Evolutionary conservation across 2,797 vertebrate genomes (phyloP).

Genomic region (Darevskia mixta): DNA sequence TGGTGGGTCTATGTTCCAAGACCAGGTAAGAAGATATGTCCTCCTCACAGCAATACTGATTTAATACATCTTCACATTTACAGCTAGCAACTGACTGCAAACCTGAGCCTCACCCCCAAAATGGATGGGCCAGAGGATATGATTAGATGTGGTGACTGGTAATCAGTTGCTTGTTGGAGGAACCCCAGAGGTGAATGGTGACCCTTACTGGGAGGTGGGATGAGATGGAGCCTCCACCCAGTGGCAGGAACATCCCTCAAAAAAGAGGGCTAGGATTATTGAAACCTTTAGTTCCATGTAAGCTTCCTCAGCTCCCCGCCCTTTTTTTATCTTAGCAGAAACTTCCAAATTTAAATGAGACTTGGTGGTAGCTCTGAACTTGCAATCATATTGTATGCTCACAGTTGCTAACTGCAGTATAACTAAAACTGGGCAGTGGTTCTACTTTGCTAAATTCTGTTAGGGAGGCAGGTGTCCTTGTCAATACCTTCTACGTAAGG

Average conservation of each 20-base stretch:
- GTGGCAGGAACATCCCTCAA: too few relatives aligned
- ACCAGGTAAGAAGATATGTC: constrained; percentile 85
- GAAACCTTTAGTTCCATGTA: not conserved
- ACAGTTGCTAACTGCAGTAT: not conserved
- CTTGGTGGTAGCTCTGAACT: not conserved
- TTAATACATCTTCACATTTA: constrained; percentile 13
- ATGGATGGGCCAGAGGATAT: not conserved
- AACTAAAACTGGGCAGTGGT: not conserved
- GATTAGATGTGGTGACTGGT: not conserved
- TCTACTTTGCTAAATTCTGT: not conserved
- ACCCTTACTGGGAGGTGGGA: not conserved
- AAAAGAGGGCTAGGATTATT: not conserved
- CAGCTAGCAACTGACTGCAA: not conserved
- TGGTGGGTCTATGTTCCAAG: constrained; percentile 92
- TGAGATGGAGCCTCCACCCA: not conserved
- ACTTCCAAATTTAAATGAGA: not conserved
- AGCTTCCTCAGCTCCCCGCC: not conserved
- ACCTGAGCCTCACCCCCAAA: too few relatives aligned
- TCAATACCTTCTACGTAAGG: not conserved
- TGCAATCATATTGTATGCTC: not conserved
- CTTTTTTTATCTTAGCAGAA: not conserved
- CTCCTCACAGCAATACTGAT: not conserved
- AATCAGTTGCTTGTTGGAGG: not conserved
- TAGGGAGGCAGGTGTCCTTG: not conserved
- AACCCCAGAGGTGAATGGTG: not conserved